Evolutionary conservation across 2,113 vertebrate genomes (phyloP), one percentile per base, ranked within the genome.

Genomic region (Willisornis vidua): DNA sequence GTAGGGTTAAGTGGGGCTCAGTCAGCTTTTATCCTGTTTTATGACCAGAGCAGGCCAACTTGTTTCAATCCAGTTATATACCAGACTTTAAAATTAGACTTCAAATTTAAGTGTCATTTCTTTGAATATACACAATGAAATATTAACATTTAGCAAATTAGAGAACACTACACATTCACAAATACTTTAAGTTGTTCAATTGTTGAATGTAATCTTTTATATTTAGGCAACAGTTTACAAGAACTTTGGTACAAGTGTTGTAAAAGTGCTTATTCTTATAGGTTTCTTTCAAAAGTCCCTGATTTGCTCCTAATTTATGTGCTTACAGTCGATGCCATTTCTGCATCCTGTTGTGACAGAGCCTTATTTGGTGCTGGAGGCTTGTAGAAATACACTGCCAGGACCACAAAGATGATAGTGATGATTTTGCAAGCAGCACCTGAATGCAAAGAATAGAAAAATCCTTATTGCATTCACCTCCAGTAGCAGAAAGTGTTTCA

Each of bases 351-450:
- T 39, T 46, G 72, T 55, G 90, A 78, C 19, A 75, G 13, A 14
- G 49, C 66, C 46, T 92, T 58, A 51, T 25, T 58, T 55, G 39
- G 41, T 78, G 59, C 25, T 63, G 98, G 98, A 41, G 98, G 98
- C 62, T 97, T 98, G 89, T 98, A 98, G 37, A 98, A 94, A 80
- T 96, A 94, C 43, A 94, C 24, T 52, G 98, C 97, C 83, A 87
- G 29, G 18, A 95, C 29, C n/a, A 92, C 91, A 97, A 98, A 98
- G 93, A 96, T 15, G 43, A 98, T 82, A 1, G 98, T 97, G 93
- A 98, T 13, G 61, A 94, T 22, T 97, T 98, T 98, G 95, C 97
- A 98, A 93, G 55, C 75, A 89, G 97, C 96, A 98, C 97, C 98
- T 98, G 94, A 73, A 95, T 61, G 58, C 37, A 88, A 91, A 96